Conservation (phyloP, 1,140 invertebrate genomes). For the Magallana angulata region DNA sequence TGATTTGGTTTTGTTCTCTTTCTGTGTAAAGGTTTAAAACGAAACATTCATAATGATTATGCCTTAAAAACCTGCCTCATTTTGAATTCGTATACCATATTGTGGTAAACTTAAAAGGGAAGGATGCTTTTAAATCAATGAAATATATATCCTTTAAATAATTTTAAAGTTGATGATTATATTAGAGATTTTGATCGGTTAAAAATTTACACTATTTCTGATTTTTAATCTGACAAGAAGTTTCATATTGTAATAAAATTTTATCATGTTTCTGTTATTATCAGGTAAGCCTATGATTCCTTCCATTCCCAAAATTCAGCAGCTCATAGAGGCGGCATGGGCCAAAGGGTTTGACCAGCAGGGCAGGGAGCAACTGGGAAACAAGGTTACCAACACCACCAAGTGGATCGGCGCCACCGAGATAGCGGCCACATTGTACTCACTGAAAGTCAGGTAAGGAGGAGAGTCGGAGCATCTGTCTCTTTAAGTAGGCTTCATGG, state of each 20-base stretch:
- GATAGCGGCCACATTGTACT: conserved; percentile 75
- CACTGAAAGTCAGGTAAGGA: conserved; percentile 74
- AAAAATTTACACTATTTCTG: no score
- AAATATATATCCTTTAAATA: no score
- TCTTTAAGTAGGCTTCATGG: no score
- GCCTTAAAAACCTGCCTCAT: no score
- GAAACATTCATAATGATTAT: no score
- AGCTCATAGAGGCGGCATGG: conserved; percentile 92
- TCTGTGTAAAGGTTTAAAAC: neutral
- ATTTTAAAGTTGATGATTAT: no score
- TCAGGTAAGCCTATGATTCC: conserved; percentile 83
- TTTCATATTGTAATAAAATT: no score
- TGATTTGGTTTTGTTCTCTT: conserved; percentile 26
- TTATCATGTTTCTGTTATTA: neutral
- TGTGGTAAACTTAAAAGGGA: no score
- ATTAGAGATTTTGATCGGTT: no score
- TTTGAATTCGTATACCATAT: no score
- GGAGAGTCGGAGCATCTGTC: neutral
- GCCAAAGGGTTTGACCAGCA: conserved; percentile 90
- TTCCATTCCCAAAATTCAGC: conserved; percentile 90
- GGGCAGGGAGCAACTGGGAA: conserved; percentile 91
- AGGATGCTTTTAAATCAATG: no score
- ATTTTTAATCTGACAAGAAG: no score
- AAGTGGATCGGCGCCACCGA: conserved; percentile 93
- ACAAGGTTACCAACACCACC: conserved; percentile 88